These are phyloP conservation scores for Lasioglossum lativentre DNA, from an alignment of 2,888 invertebrate species.

Conservation along the genomic window DNA sequence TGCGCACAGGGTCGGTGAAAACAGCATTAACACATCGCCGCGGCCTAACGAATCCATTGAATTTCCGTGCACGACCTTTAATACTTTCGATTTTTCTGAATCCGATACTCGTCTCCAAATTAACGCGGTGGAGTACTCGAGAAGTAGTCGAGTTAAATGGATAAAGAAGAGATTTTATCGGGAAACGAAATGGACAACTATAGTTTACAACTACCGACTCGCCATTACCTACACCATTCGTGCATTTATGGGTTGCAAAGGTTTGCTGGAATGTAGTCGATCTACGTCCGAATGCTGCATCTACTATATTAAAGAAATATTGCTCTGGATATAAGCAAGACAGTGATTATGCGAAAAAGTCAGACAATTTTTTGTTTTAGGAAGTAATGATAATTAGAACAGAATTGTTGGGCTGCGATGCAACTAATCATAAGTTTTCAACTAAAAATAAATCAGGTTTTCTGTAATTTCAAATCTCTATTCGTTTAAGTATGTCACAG, in stretches of 20 bases:
- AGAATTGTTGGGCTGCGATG: no score
- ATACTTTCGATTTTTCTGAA: neutral
- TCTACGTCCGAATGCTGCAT: neutral
- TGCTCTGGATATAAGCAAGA: neutral
- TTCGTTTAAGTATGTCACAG: no score
- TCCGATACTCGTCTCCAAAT: neutral
- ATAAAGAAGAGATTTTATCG: neutral
- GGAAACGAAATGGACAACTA: neutral
- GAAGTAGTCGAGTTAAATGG: neutral
- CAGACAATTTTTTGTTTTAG: no score
- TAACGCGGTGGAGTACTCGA: neutral
- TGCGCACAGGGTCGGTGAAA: constrained; percentile 20
- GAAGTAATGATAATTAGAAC: no score
- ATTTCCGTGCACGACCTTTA: constrained; percentile 31
- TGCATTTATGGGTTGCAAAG: neutral
- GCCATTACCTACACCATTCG: neutral
- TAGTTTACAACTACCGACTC: neutral
- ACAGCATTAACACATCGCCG: constrained; percentile 50
- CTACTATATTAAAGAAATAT: neutral
- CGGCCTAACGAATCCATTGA: constrained; percentile 46
- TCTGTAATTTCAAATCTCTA: no score
- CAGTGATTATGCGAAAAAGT: neutral
- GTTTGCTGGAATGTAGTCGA: neutral
- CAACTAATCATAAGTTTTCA: no score
- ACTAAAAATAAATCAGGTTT: no score